Evolutionary conservation across 1,140 invertebrate genomes (phyloP).

Genomic region (Cherax quadricarinatus): DNA sequence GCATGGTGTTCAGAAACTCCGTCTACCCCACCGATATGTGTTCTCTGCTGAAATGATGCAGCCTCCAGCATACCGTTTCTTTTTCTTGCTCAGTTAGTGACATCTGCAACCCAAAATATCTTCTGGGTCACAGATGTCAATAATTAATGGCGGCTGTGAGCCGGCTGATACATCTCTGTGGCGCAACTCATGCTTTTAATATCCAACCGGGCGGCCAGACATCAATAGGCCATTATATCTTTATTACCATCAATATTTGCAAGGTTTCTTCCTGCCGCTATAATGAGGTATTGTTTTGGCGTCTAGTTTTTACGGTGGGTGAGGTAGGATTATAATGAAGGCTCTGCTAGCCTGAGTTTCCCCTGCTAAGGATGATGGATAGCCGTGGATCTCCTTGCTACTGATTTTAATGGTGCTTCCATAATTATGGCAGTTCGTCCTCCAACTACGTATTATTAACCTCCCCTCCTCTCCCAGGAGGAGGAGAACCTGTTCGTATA

Average conservation of each 20-base stretch:
- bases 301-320: constrained; percentile 23
- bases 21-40: too few relatives aligned
- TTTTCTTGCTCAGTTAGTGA: too few relatives aligned
- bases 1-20: too few relatives aligned
- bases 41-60: too few relatives aligned
- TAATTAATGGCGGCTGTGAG: too few relatives aligned
- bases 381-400: constrained; percentile 32
- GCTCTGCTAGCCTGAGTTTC: background rate
- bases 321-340: constrained; percentile 47
- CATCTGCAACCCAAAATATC: too few relatives aligned
- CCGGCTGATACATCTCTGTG: background rate
- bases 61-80: too few relatives aligned
- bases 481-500: constrained; percentile 21
- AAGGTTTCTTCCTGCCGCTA: constrained; percentile 17
- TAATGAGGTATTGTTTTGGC: constrained; percentile 52
- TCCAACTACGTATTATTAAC: constrained; percentile 35
- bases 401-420: constrained; percentile 45
- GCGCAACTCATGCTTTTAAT: background rate
- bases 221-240: constrained; percentile 36
- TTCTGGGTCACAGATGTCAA: too few relatives aligned
- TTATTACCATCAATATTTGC: constrained; percentile 60
- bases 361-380: constrained; percentile 52
- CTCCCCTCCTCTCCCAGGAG: background rate
- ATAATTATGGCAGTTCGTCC: constrained; percentile 51
- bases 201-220: constrained; percentile 17